phyloP scores from a whole-genome alignment of 2,113 vertebrate species.

The Macaca nemestrina region DNA sequence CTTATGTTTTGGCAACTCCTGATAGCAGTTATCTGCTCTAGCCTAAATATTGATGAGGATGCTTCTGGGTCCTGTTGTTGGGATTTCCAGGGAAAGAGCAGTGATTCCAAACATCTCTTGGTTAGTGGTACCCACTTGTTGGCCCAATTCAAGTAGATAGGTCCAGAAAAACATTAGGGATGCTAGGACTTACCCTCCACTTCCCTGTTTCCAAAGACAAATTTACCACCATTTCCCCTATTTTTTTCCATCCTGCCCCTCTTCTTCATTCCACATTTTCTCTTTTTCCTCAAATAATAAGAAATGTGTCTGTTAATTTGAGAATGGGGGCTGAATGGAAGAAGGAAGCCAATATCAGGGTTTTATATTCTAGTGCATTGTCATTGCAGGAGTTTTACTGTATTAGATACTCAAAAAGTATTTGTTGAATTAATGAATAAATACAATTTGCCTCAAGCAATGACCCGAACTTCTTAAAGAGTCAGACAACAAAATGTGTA shows the following conservation, averaged over 20 bases:
- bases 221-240: neutral
- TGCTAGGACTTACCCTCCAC: neutral
- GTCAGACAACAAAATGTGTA: constrained; percentile 5
- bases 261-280: neutral
- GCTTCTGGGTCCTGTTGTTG: neutral
- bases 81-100: neutral
- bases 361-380: neutral
- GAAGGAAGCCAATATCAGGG: neutral
- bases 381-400: neutral
- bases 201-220: neutral
- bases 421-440: constrained; percentile 17
- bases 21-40: neutral
- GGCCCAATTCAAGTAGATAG: neutral
- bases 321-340: neutral
- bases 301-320: neutral
- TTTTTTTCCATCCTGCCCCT: neutral
- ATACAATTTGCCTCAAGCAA: constrained; percentile 15
- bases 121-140: neutral
- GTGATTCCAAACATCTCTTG: neutral
- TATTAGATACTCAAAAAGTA: neutral
- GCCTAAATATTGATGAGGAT: neutral
- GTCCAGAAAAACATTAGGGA: neutral
- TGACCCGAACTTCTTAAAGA: neutral
- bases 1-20: neutral
- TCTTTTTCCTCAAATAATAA: neutral